phyloP scores from a whole-genome alignment of 2,797 vertebrate species.

The Rhabdomys pumilio region DNA sequence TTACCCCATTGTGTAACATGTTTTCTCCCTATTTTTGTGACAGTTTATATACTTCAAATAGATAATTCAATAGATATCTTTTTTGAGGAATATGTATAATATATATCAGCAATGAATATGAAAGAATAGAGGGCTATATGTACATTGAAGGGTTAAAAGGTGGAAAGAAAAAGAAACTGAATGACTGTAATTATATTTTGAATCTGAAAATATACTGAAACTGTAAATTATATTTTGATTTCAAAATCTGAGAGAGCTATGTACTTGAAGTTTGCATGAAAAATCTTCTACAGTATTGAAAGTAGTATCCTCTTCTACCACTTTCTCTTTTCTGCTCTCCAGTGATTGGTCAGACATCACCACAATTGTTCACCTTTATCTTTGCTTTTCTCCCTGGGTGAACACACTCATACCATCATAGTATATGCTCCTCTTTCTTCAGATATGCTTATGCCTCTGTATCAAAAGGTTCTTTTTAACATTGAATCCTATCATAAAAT shows the following conservation, averaged over 20 bases:
- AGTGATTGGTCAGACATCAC: background rate
- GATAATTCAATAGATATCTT: background rate
- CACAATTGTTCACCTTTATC: accelerated
- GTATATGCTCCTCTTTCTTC: background rate
- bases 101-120: background rate
- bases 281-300: background rate
- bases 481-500: background rate
- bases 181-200: too few species aligned
- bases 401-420: accelerated
- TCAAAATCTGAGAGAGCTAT: background rate
- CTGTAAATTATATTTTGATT: background rate
- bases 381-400: background rate
- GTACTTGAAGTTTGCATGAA: background rate
- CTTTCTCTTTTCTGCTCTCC: background rate
- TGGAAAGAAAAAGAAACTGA: background rate
- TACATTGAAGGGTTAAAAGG: background rate
- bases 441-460: background rate
- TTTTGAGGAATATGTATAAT: background rate
- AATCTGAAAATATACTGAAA: too few species aligned
- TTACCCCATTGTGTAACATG: background rate
- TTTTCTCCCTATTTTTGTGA: background rate
- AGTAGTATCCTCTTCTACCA: background rate
- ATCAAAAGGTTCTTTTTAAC: background rate
- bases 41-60: background rate
- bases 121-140: background rate